Conservation (phyloP, 2,888 invertebrate species). For the Cataglyphis altisquamis region DNA sequence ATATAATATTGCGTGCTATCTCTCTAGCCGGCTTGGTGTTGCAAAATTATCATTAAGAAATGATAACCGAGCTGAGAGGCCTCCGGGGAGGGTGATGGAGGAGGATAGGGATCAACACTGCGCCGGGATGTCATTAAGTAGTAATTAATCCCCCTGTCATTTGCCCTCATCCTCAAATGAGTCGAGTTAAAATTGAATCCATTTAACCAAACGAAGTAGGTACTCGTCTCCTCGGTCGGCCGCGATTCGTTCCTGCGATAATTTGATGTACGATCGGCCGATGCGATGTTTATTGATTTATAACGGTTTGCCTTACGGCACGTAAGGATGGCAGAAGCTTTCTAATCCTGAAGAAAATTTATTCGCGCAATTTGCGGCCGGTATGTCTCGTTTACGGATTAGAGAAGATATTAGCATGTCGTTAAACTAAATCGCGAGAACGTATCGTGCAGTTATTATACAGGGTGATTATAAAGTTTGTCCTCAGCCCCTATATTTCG, state of each 20-base stretch:
- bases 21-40: neutral
- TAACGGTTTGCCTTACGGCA: neutral
- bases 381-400: neutral
- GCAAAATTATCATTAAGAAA: conserved; percentile 46
- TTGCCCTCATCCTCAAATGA: conserved; percentile 61
- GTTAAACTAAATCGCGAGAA: neutral
- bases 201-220: conserved; percentile 37
- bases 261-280: conserved; percentile 30
- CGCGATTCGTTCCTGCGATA: conserved; percentile 28
- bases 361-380: neutral
- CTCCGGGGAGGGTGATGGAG: neutral
- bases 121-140: conserved; percentile 68
- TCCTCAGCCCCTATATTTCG: too few relatives aligned
- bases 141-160: conserved; percentile 72
- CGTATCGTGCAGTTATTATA: neutral
- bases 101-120: conserved; percentile 27
- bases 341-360: neutral
- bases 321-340: neutral
- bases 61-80: conserved; percentile 26
- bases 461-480: too few relatives aligned
- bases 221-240: neutral
- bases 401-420: neutral
- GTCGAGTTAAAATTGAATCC: conserved; percentile 60
- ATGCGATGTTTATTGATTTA: conserved; percentile 53
- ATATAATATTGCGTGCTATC: neutral